Percentiles rank a stretch among this genome's conserved stretches.
Conservation (phyloP, 2,797 vertebrate species). For the Micromesistius poutassou region DNA sequence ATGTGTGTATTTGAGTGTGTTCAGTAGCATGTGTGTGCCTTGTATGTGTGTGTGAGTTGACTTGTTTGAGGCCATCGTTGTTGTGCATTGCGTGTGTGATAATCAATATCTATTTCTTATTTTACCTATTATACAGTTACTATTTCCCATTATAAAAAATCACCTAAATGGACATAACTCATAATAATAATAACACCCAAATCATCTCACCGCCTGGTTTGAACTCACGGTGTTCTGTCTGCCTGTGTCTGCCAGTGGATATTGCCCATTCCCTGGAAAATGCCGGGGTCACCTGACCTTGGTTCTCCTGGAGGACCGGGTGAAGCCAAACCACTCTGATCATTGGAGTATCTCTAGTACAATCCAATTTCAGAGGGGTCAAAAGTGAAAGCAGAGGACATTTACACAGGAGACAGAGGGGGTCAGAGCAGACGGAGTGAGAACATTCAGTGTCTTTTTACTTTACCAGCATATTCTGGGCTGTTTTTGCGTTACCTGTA, state of each 20-base stretch:
- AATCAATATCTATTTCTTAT: too few species aligned
- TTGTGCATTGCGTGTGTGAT: not conserved
- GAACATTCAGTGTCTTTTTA: not conserved
- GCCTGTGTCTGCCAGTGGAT: not conserved
- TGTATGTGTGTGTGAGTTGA: not conserved
- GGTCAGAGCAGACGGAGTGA: conserved; percentile 11
- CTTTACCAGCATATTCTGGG: too few species aligned
- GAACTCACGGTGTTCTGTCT: conserved; percentile 10
- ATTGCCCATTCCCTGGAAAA: conserved; percentile 13
- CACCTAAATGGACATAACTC: too few species aligned
- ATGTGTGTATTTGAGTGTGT: not conserved
- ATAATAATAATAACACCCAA: too few species aligned
- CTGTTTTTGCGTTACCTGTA: too few species aligned
- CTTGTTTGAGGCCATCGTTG: not conserved
- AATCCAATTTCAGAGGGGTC: conserved; percentile 16
- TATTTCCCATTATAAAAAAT: too few species aligned
- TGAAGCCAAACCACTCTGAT: conserved; percentile 22
- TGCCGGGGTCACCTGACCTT: conserved; percentile 22
- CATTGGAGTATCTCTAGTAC: conserved; percentile 10
- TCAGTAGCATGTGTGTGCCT: not conserved
- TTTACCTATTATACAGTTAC: too few species aligned
- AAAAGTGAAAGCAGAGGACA: not conserved
- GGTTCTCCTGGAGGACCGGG: conserved; percentile 25
- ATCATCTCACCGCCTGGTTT: too few species aligned
- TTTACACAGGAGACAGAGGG: not conserved